Conservation (phyloP, 2,797 vertebrate species). For the Acanthopagrus latus region DNA sequence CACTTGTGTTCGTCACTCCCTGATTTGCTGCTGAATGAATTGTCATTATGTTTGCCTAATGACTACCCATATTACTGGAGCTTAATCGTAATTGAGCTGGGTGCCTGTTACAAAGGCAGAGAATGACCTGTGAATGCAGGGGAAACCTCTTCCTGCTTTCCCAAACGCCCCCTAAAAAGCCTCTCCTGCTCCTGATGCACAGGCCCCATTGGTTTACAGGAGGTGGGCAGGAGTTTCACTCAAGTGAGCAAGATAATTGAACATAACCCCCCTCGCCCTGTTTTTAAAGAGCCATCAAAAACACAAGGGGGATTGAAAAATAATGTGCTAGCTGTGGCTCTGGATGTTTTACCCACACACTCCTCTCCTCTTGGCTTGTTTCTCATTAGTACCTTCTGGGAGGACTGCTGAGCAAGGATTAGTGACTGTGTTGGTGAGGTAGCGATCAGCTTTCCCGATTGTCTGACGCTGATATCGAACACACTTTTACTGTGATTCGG, state of each 20-base stretch:
- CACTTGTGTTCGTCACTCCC: conserved; percentile 76
- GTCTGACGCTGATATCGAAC: conserved; percentile 18
- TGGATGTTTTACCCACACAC: conserved; percentile 66
- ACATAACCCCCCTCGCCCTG: conserved; percentile 27
- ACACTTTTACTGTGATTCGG: not conserved
- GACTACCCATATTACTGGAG: conserved; percentile 75
- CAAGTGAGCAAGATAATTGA: conserved; percentile 76
- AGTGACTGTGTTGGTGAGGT: conserved; percentile 45
- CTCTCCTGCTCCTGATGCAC: conserved; percentile 28
- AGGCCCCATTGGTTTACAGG: conserved; percentile 22
- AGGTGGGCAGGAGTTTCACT: conserved; percentile 51
- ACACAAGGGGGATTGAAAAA: conserved; percentile 64
- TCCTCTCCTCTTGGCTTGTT: conserved; percentile 44
- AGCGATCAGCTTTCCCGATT: not conserved
- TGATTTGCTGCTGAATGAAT: conserved; percentile 74
- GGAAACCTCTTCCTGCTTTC: conserved; percentile 26
- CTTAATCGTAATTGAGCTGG: conserved; percentile 79
- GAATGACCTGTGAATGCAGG: conserved; percentile 66
- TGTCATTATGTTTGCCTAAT: conserved; percentile 82
- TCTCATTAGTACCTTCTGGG: conserved; percentile 67
- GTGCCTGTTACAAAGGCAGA: conserved; percentile 73
- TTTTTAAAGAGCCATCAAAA: conserved; percentile 65
- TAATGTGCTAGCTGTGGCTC: conserved; percentile 65
- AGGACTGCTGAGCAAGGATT: conserved; percentile 57
- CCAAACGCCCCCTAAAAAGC: conserved; percentile 3